These are phyloP conservation scores for Megamerina dolium DNA, from an alignment of 2,888 invertebrate species.

Conservation along the genomic window DNA sequence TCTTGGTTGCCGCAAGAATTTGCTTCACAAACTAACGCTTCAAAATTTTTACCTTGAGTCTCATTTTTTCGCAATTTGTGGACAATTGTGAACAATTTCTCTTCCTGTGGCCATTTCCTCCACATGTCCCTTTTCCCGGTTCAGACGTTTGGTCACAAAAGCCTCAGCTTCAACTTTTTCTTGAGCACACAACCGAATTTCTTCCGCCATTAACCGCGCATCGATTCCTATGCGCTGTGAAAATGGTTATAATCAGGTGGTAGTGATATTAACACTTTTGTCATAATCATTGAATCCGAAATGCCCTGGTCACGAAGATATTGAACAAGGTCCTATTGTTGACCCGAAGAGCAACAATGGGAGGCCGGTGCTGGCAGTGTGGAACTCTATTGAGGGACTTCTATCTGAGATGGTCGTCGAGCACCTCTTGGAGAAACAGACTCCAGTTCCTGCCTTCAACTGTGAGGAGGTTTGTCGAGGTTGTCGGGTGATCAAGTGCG, in stretches of 20 bases:
- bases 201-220: slow-evolving; percentile 14
- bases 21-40: slow-evolving; percentile 5
- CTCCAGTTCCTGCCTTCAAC: too few relatives aligned
- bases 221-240: slow-evolving; percentile 10
- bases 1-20: background rate
- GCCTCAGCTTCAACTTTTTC: slow-evolving; percentile 6
- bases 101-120: slow-evolving; percentile 21
- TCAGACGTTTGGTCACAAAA: slow-evolving; percentile 5
- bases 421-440: too few relatives aligned
- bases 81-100: slow-evolving; percentile 16
- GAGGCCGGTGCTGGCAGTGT: too few relatives aligned
- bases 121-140: slow-evolving; percentile 13
- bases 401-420: too few relatives aligned
- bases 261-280: slow-evolving; percentile 12
- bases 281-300: slow-evolving; percentile 3
- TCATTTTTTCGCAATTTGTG: slow-evolving; percentile 2
- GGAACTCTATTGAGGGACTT: too few relatives aligned
- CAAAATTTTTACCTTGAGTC: slow-evolving; percentile 1
- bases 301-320: background rate
- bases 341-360: too few relatives aligned
- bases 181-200: slow-evolving; percentile 8
- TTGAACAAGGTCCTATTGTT: too few relatives aligned
- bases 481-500: too few relatives aligned
- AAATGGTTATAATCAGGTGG: slow-evolving; percentile 11
- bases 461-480: too few relatives aligned